These are phyloP conservation scores for Machimus rusticus DNA, from an alignment of 2,888 invertebrate species.

Conservation along the genomic window DNA sequence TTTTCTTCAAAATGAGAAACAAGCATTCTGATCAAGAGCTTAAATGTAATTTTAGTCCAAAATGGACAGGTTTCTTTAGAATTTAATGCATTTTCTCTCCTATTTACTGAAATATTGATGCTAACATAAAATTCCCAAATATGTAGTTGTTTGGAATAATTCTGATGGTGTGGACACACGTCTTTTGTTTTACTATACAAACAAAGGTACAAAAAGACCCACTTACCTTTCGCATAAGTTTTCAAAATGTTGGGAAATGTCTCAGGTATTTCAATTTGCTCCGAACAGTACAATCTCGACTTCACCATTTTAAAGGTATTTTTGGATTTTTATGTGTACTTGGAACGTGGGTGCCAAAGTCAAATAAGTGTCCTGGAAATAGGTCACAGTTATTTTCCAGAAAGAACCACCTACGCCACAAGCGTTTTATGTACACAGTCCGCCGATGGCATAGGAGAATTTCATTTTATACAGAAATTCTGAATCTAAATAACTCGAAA, in stretches of 20 bases:
- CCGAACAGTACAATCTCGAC: constrained; percentile 73
- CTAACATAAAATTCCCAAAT: background rate
- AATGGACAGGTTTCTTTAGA: background rate
- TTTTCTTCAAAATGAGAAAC: background rate
- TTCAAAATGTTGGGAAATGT: constrained; percentile 83
- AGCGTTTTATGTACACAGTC: background rate
- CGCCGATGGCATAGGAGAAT: background rate
- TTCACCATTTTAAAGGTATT: constrained; percentile 3
- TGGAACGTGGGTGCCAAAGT: background rate
- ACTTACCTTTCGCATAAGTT: constrained; percentile 78
- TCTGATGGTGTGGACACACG: background rate
- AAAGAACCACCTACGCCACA: background rate
- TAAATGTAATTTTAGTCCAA: background rate
- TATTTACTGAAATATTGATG: background rate
- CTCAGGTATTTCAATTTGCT: constrained; percentile 85
- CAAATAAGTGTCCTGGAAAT: background rate
- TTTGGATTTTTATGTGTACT: background rate
- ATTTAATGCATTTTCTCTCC: background rate
- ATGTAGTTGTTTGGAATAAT: background rate
- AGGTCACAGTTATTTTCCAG: background rate
- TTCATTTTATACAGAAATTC: background rate
- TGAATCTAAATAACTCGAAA: background rate
- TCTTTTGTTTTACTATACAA: background rate
- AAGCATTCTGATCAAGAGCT: background rate
- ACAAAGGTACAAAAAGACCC: background rate